A percentile compares a stretch with the other conserved stretches of the same genome.
These are phyloP conservation scores for Pyrrhosoma nymphula DNA, from an alignment of 2,888 invertebrate species.

Conservation along the genomic window DNA sequence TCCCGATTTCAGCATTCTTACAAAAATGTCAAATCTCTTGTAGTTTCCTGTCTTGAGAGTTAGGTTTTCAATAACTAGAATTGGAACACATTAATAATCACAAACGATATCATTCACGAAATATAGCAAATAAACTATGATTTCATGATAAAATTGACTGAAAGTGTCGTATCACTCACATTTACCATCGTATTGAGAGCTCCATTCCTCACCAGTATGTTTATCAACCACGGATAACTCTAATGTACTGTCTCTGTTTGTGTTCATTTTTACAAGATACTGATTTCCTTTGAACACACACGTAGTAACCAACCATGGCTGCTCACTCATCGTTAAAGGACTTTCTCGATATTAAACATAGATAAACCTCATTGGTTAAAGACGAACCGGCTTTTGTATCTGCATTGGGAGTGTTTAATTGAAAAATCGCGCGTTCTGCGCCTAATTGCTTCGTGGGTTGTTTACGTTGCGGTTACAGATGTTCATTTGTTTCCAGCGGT, in stretches of 20 bases:
- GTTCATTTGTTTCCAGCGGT: background rate
- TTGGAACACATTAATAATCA: slow-evolving; percentile 68
- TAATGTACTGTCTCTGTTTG: slow-evolving; percentile 77
- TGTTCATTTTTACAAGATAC: slow-evolving; percentile 78
- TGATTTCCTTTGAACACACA: slow-evolving; percentile 78
- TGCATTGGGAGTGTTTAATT: background rate
- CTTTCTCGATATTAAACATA: background rate
- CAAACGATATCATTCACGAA: too few relatives aligned
- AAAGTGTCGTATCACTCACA: slow-evolving; percentile 76
- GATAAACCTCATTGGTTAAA: background rate
- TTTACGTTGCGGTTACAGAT: background rate
- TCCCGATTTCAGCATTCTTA: slow-evolving; percentile 80
- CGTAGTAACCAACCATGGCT: slow-evolving; percentile 78
- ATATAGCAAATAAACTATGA: background rate
- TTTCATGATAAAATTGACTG: slow-evolving; percentile 56
- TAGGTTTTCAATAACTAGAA: slow-evolving; percentile 80
- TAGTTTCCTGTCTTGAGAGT: slow-evolving; percentile 81
- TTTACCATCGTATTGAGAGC: slow-evolving; percentile 79
- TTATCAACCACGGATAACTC: slow-evolving; percentile 80
- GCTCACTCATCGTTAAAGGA: background rate
- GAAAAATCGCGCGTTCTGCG: background rate
- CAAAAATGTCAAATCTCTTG: slow-evolving; percentile 80
- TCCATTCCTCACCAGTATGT: slow-evolving; percentile 80
- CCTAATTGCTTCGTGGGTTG: background rate
- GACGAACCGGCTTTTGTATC: background rate